Evolutionary conservation across 2,888 invertebrate genomes (phyloP).

Genomic region (Hypercompe scribonia): DNA sequence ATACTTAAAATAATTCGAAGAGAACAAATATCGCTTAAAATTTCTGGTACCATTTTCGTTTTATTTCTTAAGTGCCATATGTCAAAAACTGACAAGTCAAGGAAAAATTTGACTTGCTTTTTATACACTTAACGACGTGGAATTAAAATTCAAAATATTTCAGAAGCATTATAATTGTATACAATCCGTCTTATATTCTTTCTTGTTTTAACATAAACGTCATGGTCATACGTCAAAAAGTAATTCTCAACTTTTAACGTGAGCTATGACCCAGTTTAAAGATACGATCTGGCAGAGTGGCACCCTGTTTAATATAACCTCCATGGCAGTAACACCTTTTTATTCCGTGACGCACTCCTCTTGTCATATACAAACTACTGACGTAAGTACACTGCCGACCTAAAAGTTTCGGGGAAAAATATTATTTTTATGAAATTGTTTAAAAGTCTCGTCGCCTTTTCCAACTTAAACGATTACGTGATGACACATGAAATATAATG

Average conservation of each 20-base stretch:
- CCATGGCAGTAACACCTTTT: constrained; percentile 21
- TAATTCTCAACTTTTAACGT: constrained; percentile 19
- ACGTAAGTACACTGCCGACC: constrained; percentile 18
- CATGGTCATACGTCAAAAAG: constrained; percentile 10
- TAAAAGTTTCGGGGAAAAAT: constrained; percentile 4
- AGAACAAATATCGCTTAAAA: not conserved
- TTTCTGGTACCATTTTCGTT: not conserved
- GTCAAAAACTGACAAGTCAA: not conserved
- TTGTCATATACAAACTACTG: constrained; percentile 24
- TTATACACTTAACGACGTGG: not conserved
- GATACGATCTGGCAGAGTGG: constrained; percentile 21
- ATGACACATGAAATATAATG: not conserved
- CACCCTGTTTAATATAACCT: constrained; percentile 25
- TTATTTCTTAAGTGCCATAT: not conserved
- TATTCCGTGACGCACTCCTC: constrained; percentile 25
- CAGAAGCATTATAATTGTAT: not conserved
- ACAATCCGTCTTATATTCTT: not conserved
- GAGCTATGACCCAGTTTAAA: constrained; percentile 19
- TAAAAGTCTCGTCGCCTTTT: constrained; percentile 1
- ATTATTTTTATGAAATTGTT: constrained; percentile 6
- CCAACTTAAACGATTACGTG: not conserved
- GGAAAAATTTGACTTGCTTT: not conserved
- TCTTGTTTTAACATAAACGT: constrained; percentile 8
- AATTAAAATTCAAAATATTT: not conserved
- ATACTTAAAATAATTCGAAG: not conserved